phyloP scores from a whole-genome alignment of 2,888 invertebrate genomes.

The Hydrotaea cyrtoneurina region DNA sequence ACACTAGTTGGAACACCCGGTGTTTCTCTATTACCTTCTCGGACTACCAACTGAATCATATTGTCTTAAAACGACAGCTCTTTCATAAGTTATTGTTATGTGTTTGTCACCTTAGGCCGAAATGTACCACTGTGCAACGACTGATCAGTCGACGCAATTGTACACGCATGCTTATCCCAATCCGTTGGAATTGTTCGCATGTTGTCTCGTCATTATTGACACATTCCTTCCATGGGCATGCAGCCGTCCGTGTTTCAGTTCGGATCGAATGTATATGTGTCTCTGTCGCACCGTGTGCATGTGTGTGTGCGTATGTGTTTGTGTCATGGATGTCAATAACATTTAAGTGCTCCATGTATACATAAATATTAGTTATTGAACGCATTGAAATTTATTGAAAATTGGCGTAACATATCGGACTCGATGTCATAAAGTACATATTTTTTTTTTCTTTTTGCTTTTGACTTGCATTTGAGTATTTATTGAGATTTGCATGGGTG shows the following conservation, averaged over 20 bases:
- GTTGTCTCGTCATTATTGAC: constrained; percentile 59
- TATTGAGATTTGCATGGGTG: constrained; percentile 4
- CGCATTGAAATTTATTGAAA: constrained; percentile 48
- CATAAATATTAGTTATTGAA: constrained; percentile 50
- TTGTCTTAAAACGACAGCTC: too few relatives aligned
- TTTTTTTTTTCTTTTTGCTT: constrained; percentile 6
- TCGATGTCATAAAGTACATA: constrained; percentile 44
- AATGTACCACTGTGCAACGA: too few relatives aligned
- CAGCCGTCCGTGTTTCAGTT: not conserved
- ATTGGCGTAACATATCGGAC: constrained; percentile 50
- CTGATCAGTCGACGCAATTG: constrained; percentile 1
- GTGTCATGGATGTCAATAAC: constrained; percentile 46
- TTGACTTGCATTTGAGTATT: not conserved
- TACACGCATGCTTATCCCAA: constrained; percentile 36
- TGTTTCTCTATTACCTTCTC: too few relatives aligned
- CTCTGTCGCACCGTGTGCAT: constrained; percentile 1
- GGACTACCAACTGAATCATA: too few relatives aligned
- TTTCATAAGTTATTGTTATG: too few relatives aligned
- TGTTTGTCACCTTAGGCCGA: too few relatives aligned
- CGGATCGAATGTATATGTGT: not conserved
- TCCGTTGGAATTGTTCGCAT: constrained; percentile 49
- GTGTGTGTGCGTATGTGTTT: constrained; percentile 3
- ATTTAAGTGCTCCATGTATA: constrained; percentile 42
- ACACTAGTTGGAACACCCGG: too few relatives aligned
- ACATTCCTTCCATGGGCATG: constrained; percentile 29